phyloP scores from a whole-genome alignment of 2,113 vertebrate genomes.

The Triplophysa siluroides region DNA sequence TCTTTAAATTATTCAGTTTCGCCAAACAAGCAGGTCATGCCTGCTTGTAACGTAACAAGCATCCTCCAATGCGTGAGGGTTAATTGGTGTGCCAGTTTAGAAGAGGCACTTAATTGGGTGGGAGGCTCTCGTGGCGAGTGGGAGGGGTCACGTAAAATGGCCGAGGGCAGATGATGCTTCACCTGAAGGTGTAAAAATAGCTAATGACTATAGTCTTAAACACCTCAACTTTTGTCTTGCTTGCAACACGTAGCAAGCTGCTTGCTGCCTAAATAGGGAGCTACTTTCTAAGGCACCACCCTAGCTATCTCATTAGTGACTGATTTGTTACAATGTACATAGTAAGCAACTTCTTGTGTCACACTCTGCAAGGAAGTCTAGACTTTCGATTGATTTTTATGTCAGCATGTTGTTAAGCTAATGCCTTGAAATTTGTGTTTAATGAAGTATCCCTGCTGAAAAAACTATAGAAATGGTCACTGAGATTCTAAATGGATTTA shows the following conservation, averaged over 20 bases:
- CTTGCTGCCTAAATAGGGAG: not conserved
- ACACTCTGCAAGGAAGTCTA: no score
- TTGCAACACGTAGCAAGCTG: no score
- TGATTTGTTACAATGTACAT: no score
- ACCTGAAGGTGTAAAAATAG: not conserved
- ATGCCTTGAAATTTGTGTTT: no score
- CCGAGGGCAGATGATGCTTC: not conserved
- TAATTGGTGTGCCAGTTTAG: slow-evolving; percentile 30
- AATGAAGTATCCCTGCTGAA: no score
- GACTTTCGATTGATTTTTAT: no score
- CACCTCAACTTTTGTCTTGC: not conserved
- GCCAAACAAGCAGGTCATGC: slow-evolving; percentile 43
- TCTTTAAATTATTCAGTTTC: slow-evolving; percentile 64
- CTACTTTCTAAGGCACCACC: not conserved
- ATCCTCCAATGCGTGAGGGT: not conserved
- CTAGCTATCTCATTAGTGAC: no score
- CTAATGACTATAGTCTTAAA: not conserved
- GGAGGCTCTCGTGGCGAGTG: not conserved
- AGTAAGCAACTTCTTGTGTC: no score
- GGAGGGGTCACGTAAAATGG: not conserved
- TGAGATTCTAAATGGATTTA: no score
- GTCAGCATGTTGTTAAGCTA: no score
- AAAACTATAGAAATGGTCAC: no score
- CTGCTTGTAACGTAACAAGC: slow-evolving; percentile 20
- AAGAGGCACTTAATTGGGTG: slow-evolving; percentile 13